Percentiles rank a stretch among this genome's conserved stretches.
Conservation (phyloP, 2,888 invertebrate genomes). For the Pristionchus japonicus region DNA sequence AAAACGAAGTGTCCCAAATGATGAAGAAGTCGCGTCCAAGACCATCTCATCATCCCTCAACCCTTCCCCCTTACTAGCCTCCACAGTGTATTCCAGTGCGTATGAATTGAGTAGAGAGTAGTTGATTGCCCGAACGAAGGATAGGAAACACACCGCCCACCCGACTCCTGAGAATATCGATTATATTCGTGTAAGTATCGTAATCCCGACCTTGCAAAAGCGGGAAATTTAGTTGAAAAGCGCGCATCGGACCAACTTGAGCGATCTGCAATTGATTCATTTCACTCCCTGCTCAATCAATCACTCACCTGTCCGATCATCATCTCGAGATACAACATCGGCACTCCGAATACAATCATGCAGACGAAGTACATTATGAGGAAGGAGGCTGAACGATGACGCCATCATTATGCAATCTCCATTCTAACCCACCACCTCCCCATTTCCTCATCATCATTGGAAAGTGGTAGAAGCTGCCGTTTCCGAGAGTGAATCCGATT, state of each 20-base stretch:
- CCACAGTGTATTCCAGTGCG: background rate
- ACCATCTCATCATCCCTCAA: no score
- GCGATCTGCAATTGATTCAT: background rate
- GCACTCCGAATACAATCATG: background rate
- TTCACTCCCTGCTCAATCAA: background rate
- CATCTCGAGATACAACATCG: conserved; percentile 15
- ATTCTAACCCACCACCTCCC: background rate
- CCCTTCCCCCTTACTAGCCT: background rate
- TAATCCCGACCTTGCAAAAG: conserved; percentile 8
- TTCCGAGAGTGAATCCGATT: background rate
- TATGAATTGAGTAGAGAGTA: background rate
- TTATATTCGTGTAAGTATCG: no score
- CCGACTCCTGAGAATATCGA: background rate
- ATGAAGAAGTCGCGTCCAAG: no score
- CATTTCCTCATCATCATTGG: background rate
- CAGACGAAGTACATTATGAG: conserved; percentile 1
- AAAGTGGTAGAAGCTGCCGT: background rate
- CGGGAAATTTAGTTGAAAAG: conserved; percentile 18
- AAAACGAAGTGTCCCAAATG: no score
- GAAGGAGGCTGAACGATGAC: background rate
- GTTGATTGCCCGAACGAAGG: background rate
- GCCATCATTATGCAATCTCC: background rate
- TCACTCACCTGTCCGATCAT: conserved; percentile 20
- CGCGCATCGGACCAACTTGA: conserved; percentile 12
- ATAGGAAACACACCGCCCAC: background rate